Percentiles rank a stretch among this genome's conserved stretches.
Conservation (phyloP, 2,113 vertebrate genomes). For the Percina caprodes region DNA sequence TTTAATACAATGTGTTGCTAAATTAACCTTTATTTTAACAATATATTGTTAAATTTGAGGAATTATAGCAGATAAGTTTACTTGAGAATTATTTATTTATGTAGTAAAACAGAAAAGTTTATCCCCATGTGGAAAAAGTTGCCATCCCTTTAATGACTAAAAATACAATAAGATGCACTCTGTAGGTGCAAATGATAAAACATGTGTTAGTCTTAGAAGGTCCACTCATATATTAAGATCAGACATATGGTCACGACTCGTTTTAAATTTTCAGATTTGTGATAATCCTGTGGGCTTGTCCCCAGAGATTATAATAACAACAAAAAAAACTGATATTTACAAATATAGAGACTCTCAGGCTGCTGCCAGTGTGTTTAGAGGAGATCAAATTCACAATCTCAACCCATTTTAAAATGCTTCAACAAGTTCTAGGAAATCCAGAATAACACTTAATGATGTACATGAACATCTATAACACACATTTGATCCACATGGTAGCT, state of each 20-base stretch:
- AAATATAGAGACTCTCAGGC: not conserved
- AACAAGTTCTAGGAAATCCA: not conserved
- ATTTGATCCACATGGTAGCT: not conserved
- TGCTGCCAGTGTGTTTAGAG: not conserved
- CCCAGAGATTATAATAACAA: not conserved
- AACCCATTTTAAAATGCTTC: not conserved
- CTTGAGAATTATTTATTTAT: slow-evolving; percentile 1
- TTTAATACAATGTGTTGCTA: not conserved
- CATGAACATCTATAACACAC: not conserved
- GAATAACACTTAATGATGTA: not conserved
- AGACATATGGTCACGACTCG: slow-evolving; percentile 3
- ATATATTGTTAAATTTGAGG: not conserved
- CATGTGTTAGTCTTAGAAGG: slow-evolving; percentile 15
- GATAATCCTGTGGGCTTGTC: not conserved
- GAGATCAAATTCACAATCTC: not conserved
- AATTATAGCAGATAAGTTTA: not conserved
- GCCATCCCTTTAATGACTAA: slow-evolving; percentile 24
- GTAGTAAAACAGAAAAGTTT: not conserved
- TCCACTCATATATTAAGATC: slow-evolving; percentile 38
- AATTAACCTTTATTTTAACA: not conserved
- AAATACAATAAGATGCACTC: slow-evolving; percentile 40
- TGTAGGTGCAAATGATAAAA: slow-evolving; percentile 50
- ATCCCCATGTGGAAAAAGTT: slow-evolving; percentile 6
- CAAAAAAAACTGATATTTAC: not conserved
- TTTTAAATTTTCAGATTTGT: slow-evolving; percentile 37